Percentiles rank a stretch among this genome's conserved stretches.
Evolutionary conservation across 1,140 invertebrate species (phyloP).

Genomic region (Drosophila oshimai): DNA sequence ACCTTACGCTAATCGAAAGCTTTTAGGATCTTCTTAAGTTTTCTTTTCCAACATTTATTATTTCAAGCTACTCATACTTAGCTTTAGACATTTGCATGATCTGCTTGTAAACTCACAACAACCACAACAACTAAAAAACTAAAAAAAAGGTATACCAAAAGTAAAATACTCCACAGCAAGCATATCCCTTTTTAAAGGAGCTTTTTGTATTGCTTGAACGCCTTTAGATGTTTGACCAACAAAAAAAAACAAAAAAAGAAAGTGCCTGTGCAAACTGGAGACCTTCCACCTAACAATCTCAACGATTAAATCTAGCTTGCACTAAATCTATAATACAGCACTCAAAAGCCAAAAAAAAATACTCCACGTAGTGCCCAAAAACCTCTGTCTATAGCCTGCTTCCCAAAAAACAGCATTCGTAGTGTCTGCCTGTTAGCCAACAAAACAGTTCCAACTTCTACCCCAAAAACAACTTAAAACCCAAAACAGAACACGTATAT

Average conservation of each 20-base stretch:
- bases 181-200: slow-evolving; percentile 27
- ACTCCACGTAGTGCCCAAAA: slow-evolving; percentile 21
- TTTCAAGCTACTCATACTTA: slow-evolving; percentile 45
- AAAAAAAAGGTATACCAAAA: slow-evolving; percentile 10
- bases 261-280: slow-evolving; percentile 24
- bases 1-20: slow-evolving; percentile 35
- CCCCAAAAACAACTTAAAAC: slow-evolving; percentile 25
- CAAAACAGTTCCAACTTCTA: slow-evolving; percentile 44
- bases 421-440: slow-evolving; percentile 58
- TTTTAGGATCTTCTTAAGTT: slow-evolving; percentile 29
- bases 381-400: slow-evolving; percentile 50
- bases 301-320: slow-evolving; percentile 36
- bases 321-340: slow-evolving; percentile 29
- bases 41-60: slow-evolving; percentile 29
- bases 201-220: slow-evolving; percentile 66
- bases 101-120: slow-evolving; percentile 50
- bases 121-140: neutral
- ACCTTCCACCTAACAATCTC: slow-evolving; percentile 16
- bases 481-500: slow-evolving; percentile 62
- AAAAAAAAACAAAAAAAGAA: neutral
- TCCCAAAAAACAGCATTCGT: slow-evolving; percentile 45
- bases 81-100: slow-evolving; percentile 68
- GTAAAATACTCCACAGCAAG: slow-evolving; percentile 19
- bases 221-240: slow-evolving; percentile 42
- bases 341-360: slow-evolving; percentile 3